Conservation (phyloP, 2,888 invertebrate genomes). For the Hirtodrosophila confusa region DNA sequence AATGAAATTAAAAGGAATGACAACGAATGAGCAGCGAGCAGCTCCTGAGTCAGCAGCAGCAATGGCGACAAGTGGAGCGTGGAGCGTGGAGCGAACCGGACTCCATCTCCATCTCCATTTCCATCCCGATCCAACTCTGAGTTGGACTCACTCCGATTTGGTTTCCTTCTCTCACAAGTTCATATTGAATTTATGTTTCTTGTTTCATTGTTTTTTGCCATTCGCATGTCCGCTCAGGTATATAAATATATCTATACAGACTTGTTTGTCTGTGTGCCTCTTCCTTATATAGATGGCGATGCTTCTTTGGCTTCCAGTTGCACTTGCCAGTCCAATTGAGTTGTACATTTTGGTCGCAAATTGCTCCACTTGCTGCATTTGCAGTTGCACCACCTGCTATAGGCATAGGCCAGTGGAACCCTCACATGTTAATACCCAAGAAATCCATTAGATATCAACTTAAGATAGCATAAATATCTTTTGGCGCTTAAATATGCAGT, state of each 20-base stretch:
- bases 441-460: background rate
- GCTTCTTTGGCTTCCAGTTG: slow-evolving; percentile 27
- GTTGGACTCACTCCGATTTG: slow-evolving; percentile 44
- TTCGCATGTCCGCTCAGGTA: slow-evolving; percentile 36
- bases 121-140: slow-evolving; percentile 2
- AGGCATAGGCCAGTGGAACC: background rate
- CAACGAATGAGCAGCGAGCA: slow-evolving; percentile 57
- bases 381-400: slow-evolving; percentile 18
- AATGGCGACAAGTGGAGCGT: slow-evolving; percentile 62
- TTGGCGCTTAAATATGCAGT: too few relatives aligned
- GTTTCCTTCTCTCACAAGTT: slow-evolving; percentile 57
- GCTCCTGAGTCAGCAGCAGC: slow-evolving; percentile 7
- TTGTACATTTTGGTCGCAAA: background rate
- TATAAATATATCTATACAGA: slow-evolving; percentile 19
- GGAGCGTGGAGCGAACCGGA: slow-evolving; percentile 55
- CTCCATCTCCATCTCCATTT: slow-evolving; percentile 5
- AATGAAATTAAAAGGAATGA: slow-evolving; percentile 78
- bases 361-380: slow-evolving; percentile 16
- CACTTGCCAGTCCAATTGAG: slow-evolving; percentile 4
- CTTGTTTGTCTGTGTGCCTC: slow-evolving; percentile 5
- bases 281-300: slow-evolving; percentile 59
- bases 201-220: slow-evolving; percentile 48
- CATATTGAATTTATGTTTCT: slow-evolving; percentile 74
- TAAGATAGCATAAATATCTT: background rate
- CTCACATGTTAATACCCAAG: background rate